Evolutionary conservation across 2,797 vertebrate genomes (phyloP), one percentile per base, ranked within the genome.

Genomic region (Oreochromis grahami): DNA sequence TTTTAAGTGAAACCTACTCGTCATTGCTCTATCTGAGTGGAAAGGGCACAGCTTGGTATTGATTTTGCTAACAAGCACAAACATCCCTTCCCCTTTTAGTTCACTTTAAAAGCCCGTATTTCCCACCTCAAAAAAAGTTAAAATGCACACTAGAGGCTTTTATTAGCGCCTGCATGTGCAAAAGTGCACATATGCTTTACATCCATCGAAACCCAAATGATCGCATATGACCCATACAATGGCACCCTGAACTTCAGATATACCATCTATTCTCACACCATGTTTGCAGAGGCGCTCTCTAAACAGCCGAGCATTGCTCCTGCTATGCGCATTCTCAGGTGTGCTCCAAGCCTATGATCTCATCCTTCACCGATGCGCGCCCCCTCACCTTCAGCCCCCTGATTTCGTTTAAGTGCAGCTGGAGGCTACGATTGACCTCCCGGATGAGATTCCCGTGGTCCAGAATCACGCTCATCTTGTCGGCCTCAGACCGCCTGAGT

Each of bases 391-490:
- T 99, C 94, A 99, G 96, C 87, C 98, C 98, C 83, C 98, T 97
- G 95, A 99, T 99, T 97, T 99, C 98, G 92, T 98, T 98, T 76
- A 99, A 96, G 95, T 99, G 98, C 80, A 98, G 96, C 96, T 99
- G 98, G 68, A 99, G 97, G 87, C 98, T 98, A 85, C 98, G 98
- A 94, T 99, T 99, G 94, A 99, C 98, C 96, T 99, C 98, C 12
- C 98, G 98, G 95, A 99, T 99, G 90, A 99, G 97, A 94, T 99
- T 99, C 92, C 98, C 98, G 94, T 99, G 98, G 95, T 99, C 98
- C 95, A 99, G 95, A 94, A 99, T 99, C 90, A 98, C 98, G 96
- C 98, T 98, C 97, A 99, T 98, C 96, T 99, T 99, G 91, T 99
- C 98, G 78, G 98, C 97, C 96, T 99, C 98, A 1, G 98, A 98